These are phyloP conservation scores for Raillietiella orientalis DNA, from an alignment of 2,888 invertebrate species.

Conservation along the genomic window DNA sequence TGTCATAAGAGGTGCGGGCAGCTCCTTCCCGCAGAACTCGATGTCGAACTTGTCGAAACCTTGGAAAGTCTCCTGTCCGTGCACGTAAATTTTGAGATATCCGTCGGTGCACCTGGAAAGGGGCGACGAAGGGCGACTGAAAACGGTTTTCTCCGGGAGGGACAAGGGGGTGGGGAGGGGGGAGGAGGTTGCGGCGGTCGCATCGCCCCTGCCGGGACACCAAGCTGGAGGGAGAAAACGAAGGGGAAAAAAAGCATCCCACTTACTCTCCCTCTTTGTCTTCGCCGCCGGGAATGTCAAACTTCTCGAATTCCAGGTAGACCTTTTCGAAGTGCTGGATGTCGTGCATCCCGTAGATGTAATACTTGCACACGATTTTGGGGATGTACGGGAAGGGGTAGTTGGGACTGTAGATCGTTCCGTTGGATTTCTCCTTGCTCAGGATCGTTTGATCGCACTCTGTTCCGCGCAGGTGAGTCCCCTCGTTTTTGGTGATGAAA, in stretches of 20 bases:
- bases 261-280: neutral
- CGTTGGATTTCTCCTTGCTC: constrained; percentile 60
- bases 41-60: constrained; percentile 50
- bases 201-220: too few relatives aligned
- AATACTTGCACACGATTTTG: constrained; percentile 88
- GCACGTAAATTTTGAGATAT: constrained; percentile 59
- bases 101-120: constrained; percentile 48
- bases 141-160: too few relatives aligned
- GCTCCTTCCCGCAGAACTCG: constrained; percentile 54
- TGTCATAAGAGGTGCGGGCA: constrained; percentile 43
- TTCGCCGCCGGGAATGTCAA: constrained; percentile 60
- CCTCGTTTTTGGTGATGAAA: constrained; percentile 71
- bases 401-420: constrained; percentile 78
- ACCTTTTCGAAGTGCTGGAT: constrained; percentile 82
- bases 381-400: constrained; percentile 82
- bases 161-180: too few relatives aligned
- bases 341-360: constrained; percentile 94
- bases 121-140: too few relatives aligned
- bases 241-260: too few relatives aligned
- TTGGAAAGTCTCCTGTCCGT: constrained; percentile 73
- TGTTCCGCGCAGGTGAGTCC: constrained; percentile 78
- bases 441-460: constrained; percentile 96
- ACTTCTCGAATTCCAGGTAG: constrained; percentile 49
- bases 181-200: too few relatives aligned
- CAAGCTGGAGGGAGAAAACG: too few relatives aligned